phyloP scores from a whole-genome alignment of 1,140 invertebrate genomes.

The Drosophila hydei region DNA sequence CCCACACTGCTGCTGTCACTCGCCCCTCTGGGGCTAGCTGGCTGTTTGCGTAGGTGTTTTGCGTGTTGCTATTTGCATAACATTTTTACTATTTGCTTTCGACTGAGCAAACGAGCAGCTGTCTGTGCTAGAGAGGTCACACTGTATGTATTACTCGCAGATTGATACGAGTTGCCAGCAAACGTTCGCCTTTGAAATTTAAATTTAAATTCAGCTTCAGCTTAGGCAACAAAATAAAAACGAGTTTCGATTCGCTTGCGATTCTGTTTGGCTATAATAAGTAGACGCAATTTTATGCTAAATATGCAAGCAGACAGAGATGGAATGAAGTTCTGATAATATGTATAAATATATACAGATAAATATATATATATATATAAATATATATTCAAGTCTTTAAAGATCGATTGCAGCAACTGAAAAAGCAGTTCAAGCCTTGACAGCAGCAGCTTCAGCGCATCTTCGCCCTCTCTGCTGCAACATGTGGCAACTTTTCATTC shows the following conservation, averaged over 20 bases:
- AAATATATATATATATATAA: too few relatives aligned
- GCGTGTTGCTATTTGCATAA: constrained; percentile 62
- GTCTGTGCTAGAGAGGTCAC: not conserved
- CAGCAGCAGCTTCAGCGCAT: too few relatives aligned
- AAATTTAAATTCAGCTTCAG: constrained; percentile 42
- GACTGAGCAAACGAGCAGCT: not conserved
- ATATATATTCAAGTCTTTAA: not conserved
- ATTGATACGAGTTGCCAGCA: too few relatives aligned
- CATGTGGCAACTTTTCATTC: not conserved
- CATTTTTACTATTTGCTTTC: constrained; percentile 53
- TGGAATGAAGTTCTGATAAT: too few relatives aligned
- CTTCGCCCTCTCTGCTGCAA: too few relatives aligned
- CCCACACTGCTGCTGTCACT: too few relatives aligned
- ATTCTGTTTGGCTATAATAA: constrained; percentile 14
- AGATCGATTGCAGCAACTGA: too few relatives aligned
- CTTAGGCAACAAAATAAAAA: constrained; percentile 31
- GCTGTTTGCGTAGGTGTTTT: constrained; percentile 70
- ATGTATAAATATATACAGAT: constrained; percentile 13
- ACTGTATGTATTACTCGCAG: not conserved
- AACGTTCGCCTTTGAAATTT: constrained; percentile 27
- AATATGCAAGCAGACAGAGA: too few relatives aligned
- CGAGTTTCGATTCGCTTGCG: constrained; percentile 25
- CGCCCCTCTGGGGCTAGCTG: too few relatives aligned
- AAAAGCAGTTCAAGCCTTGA: too few relatives aligned
- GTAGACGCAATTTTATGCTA: constrained; percentile 30